Evolutionary conservation across 2,797 vertebrate species (phyloP).

Genomic region (Manis pentadactyla): DNA sequence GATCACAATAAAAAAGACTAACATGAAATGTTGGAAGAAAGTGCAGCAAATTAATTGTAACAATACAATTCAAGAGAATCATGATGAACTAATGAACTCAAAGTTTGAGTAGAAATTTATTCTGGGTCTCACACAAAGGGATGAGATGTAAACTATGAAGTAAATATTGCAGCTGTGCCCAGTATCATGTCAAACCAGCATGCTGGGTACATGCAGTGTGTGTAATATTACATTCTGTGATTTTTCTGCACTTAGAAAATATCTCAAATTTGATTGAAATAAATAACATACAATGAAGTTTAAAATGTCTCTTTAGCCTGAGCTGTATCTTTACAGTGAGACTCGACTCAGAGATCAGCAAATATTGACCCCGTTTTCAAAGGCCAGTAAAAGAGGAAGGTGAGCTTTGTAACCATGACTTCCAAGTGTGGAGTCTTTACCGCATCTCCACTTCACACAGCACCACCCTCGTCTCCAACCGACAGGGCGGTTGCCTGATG

Average conservation of each 20-base stretch:
- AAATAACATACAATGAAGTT: background rate
- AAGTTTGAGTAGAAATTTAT: constrained; percentile 21
- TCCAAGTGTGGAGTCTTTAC: background rate
- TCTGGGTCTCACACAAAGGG: background rate
- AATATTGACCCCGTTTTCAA: background rate
- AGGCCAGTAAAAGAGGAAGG: background rate
- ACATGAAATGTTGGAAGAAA: too few relatives aligned
- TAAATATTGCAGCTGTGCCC: background rate
- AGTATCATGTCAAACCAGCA: background rate
- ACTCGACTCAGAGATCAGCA: background rate
- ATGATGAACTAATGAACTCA: constrained; percentile 16
- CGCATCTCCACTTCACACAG: background rate
- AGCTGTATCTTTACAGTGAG: background rate
- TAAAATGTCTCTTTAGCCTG: background rate
- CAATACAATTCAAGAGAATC: background rate
- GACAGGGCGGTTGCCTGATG: background rate
- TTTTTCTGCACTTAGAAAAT: background rate
- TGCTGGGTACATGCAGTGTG: background rate
- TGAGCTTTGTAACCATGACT: background rate
- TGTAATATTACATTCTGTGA: background rate
- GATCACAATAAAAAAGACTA: background rate
- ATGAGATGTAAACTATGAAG: background rate
- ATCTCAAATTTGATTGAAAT: constrained; percentile 52
- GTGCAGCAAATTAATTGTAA: too few relatives aligned
- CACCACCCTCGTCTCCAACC: background rate